Base-by-base conservation (phyloP, 35 echinoderm and acorn worm genomes). In the Strongylocentrotus purpuratus region DNA sequence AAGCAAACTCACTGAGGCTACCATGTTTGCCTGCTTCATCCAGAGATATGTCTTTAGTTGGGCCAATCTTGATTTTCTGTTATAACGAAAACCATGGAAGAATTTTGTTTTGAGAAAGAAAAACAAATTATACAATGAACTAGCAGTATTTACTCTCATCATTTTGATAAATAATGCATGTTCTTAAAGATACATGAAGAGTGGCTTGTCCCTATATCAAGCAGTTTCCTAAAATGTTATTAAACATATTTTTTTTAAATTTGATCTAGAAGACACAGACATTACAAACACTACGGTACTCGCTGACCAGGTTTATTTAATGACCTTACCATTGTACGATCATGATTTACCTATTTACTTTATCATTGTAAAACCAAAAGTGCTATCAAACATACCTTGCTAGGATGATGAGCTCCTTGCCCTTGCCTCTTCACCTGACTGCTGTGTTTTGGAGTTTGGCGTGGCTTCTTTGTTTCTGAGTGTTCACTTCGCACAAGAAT, bases 11-110 rank as follows among this genome's bases (percentile, higher is more conserved):
- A 87, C 97, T 99, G 12, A 99, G 97, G 32, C 96, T 98, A 12
- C 98, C 98, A 90, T 98, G 96, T 92, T 99, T 99, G 65, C 98
- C 95, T n/a, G 98, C 97, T 94, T 99, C 98, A 50, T 95, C 95
- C 94, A 99, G 92, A 46, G 97, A 98, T 2, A 97, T 95, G 31
- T 97, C 98, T 65, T 99, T 97, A 28, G 92, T 95, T 31, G 98
- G 95, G 2, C 96, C 96, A 86, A 94, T 88, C 94, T 99, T 99
- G 31, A 95, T 95, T 96, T 99, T 99, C 98, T 99, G 95, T 45
- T 89, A 28, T 0, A 78, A 78, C 6, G 65, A 78, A 5, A 78
- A 78, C 28, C 7, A 78, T 78, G 1, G 5, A 78, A 11, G 17
- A 10, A 59, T 59, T 11, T 7, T 78, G 4, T 25, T 7, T 78